Conservation (phyloP, 2,797 vertebrate genomes). For the Emydoidea blandingii region DNA sequence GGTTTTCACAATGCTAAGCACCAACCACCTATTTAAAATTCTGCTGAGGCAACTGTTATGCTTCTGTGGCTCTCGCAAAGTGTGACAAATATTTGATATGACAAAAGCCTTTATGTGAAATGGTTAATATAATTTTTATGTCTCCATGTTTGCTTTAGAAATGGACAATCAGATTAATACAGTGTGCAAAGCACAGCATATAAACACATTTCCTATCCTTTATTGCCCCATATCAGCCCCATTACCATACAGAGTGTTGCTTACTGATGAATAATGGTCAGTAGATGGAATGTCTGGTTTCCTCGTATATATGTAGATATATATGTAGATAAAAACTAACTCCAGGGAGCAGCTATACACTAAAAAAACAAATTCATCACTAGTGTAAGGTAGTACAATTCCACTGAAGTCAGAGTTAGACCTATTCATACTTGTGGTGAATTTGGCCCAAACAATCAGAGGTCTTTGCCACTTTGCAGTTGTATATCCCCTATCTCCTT, state of each 20-base stretch:
- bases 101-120: constrained; percentile 53
- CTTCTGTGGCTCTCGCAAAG: constrained; percentile 17
- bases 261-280: constrained; percentile 36
- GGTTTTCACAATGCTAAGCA: fast-evolving
- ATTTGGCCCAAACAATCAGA: background rate
- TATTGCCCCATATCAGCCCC: constrained; percentile 43
- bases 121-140: constrained; percentile 58
- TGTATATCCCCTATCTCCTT: background rate
- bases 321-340: background rate
- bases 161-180: constrained; percentile 62
- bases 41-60: constrained; percentile 17
- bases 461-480: background rate
- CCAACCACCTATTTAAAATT: constrained; percentile 24
- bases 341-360: background rate
- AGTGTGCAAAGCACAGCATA: constrained; percentile 34
- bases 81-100: constrained; percentile 37
- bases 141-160: constrained; percentile 57
- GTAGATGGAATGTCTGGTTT: background rate
- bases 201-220: constrained; percentile 50
- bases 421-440: background rate
- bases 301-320: background rate
- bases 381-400: background rate
- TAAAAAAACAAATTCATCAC: background rate
- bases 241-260: background rate
- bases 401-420: background rate